Base-by-base conservation (phyloP, 2,888 invertebrate species). In the Pammene aurita region DNA sequence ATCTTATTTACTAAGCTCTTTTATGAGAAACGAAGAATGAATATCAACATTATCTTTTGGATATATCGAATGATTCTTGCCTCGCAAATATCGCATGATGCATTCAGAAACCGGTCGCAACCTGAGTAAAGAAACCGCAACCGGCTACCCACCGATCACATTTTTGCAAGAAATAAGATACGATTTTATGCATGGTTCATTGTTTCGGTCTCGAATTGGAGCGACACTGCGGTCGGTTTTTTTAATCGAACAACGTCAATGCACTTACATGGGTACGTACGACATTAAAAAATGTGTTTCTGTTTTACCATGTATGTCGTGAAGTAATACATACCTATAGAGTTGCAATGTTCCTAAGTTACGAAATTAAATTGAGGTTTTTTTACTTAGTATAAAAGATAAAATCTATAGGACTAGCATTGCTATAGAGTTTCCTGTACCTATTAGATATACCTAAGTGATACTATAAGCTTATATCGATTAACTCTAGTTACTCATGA, bases 121-220 rank as follows among this genome's bases (percentile, higher is more conserved):
- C 77, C 75, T 77, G 76, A 79, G 77, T 76, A 76, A 72, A 76
- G 75, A 77, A 84, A 82, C 80, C 77, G 76, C 80, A 75, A 77
- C 79, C 74, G 73, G 80, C 80, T 80, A 76, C 81, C 76, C 74
- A 74, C 71, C 75, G 81, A 76, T 77, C 77, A 77, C 77, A 85
- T 86, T 89, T 88, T 89, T 85, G 84, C 87, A 81, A 80, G 88
- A 75, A 89, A 89, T 79, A 76, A 77, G 82, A 89, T 85, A 86
- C 82, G 77, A 77, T 73, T 67, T 68, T 69, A 66, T 65, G 54
- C 55, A 52, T 70, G 65, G 70, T 70, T 74, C 64, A 71, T 70
- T 72, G 74, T 73, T 71, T 72, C 72, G 64, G 9, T 26, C 55
- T 63, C 54, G 48, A 69, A 69, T 65, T 65, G 69, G 64, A 60